Base-by-base conservation (phyloP, 2,797 vertebrate species). In the Crocidura indochinensis region DNA sequence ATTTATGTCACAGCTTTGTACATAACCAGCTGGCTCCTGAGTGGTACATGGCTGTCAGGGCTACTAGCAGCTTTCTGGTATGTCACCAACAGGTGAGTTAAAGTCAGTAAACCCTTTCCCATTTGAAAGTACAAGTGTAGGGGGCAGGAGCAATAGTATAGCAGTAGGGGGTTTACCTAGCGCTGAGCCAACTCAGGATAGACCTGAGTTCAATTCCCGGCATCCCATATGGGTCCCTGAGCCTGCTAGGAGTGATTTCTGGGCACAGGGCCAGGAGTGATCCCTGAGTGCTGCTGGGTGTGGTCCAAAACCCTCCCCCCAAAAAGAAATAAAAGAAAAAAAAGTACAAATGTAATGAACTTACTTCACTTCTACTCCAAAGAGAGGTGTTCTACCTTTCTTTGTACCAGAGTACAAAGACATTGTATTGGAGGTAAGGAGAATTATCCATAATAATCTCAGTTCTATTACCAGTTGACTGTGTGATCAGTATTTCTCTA, bases 21-120 rank as follows among this genome's bases (percentile, higher is more conserved):
- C 96, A 91, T 98, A 91, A 99, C 98, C 95, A 99, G 99, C 92
- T 99, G 99, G 99, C 98, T 99, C 94, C 98, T 99, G 83, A 99
- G 99, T 87, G 99, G 98, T 81, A 99, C 99, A 0, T 99, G 99
- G 99, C 97, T 99, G 68, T 99, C 99, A 56, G 99, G 99, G 15
- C 94, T 97, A 0, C 97, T 99, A 88, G 97, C 99, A 12, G 99
- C 98, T 67, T 96, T 98, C 96, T 99, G 99, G 99, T 99, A 99
- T 95, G 98, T 99, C 95, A 98, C 99, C 77, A 99, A 99, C 97
- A 99, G 99, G 99, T 99, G 95, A 97, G 98, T 97, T 53, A 95
- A 10, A 71, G 19, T 56, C 86, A 51, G 53, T 26, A 0, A 26
- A 26, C 6, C 15, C 12, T 67, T 60, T 64, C 73, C 78, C 29